These are phyloP conservation scores for Dasysyrphus albostriatus DNA, from an alignment of 2,888 invertebrate genomes.

Conservation along the genomic window DNA sequence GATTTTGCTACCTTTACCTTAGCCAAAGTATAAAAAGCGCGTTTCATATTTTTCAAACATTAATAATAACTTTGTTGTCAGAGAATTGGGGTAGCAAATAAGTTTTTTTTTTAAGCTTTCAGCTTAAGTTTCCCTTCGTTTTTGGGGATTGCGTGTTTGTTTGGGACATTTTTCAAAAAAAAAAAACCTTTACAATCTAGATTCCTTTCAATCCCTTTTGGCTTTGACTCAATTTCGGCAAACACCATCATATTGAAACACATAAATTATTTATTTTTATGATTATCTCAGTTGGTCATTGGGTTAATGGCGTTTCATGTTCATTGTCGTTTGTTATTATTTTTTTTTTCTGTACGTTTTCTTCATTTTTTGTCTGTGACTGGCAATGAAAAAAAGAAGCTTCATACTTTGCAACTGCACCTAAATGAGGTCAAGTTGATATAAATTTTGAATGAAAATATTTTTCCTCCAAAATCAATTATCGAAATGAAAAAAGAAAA, in stretches of 20 bases:
- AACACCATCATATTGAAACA: conserved; percentile 43
- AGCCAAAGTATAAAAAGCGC: not conserved
- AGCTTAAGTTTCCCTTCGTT: not conserved
- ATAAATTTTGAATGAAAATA: conserved; percentile 16
- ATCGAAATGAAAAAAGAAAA: not conserved
- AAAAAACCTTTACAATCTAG: conserved; percentile 3
- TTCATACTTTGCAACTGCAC: not conserved
- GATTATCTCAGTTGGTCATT: conserved; percentile 76
- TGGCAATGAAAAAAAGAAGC: conserved; percentile 3
- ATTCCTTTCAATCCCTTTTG: conserved; percentile 45
- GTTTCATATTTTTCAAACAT: not conserved
- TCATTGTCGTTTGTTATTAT: conserved; percentile 50
- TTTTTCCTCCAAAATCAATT: conserved; percentile 21
- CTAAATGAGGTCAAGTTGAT: conserved; percentile 37
- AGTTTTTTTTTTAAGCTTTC: not conserved
- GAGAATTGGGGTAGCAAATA: not conserved
- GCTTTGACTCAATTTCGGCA: conserved; percentile 60
- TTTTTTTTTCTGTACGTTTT: conserved; percentile 12
- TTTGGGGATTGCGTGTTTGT: conserved; percentile 37
- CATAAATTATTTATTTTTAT: conserved; percentile 74
- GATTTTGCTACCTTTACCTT: not conserved
- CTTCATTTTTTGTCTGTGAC: not conserved
- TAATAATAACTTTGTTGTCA: not conserved
- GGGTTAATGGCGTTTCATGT: conserved; percentile 75
- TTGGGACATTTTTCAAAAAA: conserved; percentile 8